Base-by-base conservation (phyloP, 92 coral and sea anemone genomes). In the Umimayanthus kanabou region DNA sequence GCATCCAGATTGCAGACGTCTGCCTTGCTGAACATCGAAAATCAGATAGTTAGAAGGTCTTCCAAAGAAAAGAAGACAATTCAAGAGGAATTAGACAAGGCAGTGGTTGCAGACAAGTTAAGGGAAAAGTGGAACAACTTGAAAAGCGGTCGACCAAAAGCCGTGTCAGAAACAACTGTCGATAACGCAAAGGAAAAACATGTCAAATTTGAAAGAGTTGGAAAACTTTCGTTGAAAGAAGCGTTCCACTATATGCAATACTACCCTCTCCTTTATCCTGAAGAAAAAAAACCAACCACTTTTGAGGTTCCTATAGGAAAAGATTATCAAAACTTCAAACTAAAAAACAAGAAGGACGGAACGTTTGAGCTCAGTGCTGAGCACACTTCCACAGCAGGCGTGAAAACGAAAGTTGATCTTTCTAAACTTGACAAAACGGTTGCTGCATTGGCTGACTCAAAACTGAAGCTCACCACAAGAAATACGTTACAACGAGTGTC, bases 291-390 rank as follows among this genome's bases (percentile, higher is more conserved):
- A 73, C 78, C 78, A 73, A 73, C 78, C 13, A 29, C 37, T 73
- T 73, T 73, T 69, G 23, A 80, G 40, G 45, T 90, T 6, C 92
- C 92, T 1, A 82, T 90, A 16, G 92, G 89, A 15, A 30, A 67
- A 9, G 80, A 90, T 20, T 55, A 80, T 22, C 58, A 78, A 29
- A 86, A 55, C 29, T 76, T 90, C 45, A 90, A 78, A 80, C 73
- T 90, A 13, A 30, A 45, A 9, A 57, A 37, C 58, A 37, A 39
- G 26, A 45, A 87, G n/a, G 90, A 81, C 30, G 82, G 77, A 13
- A 42, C 81, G 11, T 87, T 87, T 69, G 53, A 69, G 39, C 73
- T 90, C 20, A 67, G 33, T 23, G 58, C 58, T 18, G 58, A 53
- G 58, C 29, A 76, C 7, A 50, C 86, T 9, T 26, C 57, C 42